Conservation (phyloP, 2,113 vertebrate genomes). For the Riparia riparia region DNA sequence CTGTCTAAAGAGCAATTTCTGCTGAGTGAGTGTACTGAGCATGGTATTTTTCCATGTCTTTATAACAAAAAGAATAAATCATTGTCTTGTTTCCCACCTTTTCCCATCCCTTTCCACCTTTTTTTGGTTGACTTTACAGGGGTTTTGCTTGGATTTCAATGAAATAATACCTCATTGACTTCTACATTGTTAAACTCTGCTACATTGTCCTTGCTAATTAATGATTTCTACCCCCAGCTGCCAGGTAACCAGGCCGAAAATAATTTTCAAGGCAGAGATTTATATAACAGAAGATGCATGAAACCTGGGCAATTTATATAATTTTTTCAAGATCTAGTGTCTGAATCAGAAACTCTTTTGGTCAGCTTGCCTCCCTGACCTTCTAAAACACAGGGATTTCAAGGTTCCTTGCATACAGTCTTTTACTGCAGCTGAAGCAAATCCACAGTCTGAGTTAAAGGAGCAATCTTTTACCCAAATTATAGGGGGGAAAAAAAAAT, state of each 20-base stretch:
- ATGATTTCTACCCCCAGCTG: neutral
- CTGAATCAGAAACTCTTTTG: neutral
- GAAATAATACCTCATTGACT: neutral
- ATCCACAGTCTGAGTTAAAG: neutral
- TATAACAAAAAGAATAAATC: neutral
- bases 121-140: neutral
- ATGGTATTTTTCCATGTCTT: constrained; percentile 22
- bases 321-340: neutral
- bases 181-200: neutral
- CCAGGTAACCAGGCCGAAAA: neutral
- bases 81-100: neutral
- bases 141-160: neutral
- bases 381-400: neutral
- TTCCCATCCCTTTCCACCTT: neutral
- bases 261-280: neutral
- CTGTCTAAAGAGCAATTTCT: constrained; percentile 4
- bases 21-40: neutral
- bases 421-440: neutral
- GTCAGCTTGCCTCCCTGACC: neutral
- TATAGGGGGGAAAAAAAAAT: neutral
- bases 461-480: neutral
- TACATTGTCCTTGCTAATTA: neutral
- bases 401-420: neutral
- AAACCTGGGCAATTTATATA: neutral
- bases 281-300: neutral